Conservation (phyloP, 1,140 invertebrate species). For the Micrasema longulum region DNA sequence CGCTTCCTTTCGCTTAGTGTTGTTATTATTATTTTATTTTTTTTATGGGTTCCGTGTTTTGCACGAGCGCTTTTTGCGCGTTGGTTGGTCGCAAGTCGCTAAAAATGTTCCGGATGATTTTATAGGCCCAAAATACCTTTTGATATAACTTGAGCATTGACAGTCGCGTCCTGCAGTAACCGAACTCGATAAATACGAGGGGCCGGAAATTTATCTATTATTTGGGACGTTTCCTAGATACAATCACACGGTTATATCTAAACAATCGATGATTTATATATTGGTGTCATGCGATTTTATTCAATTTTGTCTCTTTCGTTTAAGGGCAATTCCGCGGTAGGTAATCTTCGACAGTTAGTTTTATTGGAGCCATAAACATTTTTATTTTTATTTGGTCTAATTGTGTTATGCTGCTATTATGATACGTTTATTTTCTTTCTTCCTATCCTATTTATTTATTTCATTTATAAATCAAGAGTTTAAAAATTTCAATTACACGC, state of each 20-base stretch:
- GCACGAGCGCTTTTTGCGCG: background rate
- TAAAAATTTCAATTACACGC: too few species aligned
- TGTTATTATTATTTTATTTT: background rate
- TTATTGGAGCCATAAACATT: too few species aligned
- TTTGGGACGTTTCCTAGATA: conserved; percentile 37
- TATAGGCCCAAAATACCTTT: background rate
- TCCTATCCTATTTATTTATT: too few species aligned
- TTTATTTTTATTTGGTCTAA: too few species aligned
- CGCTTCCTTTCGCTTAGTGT: too few species aligned
- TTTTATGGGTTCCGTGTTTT: conserved; percentile 26
- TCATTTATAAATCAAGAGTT: too few species aligned
- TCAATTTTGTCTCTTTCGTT: conserved; percentile 9
- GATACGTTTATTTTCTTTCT: too few species aligned
- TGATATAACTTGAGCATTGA: conserved; percentile 18
- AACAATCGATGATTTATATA: conserved; percentile 43
- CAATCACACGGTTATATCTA: conserved; percentile 36
- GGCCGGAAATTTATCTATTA: conserved; percentile 40
- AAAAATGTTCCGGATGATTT: too few species aligned
- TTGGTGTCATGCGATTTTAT: conserved; percentile 38
- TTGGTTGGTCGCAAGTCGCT: too few species aligned
- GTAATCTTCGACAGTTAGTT: too few species aligned
- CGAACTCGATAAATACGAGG: conserved; percentile 24
- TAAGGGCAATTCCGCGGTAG: background rate
- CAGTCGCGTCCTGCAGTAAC: conserved; percentile 21
- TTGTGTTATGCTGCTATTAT: too few species aligned